Base-by-base conservation (phyloP, 2,113 vertebrate genomes). In the Coryphaenoides rupestris region DNA sequence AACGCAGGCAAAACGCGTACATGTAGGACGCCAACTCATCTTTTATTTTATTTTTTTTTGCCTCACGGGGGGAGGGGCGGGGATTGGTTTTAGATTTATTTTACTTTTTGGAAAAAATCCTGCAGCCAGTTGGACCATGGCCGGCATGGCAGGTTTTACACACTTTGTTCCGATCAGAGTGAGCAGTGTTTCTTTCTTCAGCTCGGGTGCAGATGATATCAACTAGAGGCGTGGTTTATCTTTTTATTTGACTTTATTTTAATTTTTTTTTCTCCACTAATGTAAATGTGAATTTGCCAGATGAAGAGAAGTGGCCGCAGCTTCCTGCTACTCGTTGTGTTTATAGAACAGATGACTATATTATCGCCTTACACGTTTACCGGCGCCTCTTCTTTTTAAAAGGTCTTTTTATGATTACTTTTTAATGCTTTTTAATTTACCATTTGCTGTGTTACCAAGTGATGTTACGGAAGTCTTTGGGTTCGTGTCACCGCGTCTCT, bases 281-380 rank as follows among this genome's bases (percentile, higher is more conserved):
- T 82, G 76, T 84, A 87, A 86, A 86, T 88, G 85, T 89, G 84
- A 89, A 87, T 85, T 73, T 60, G 68, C 76, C 78, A 64, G 74
- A 85, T 69, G 76, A 84, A 81, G 80, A 86, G 67, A 76, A 74
- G 64, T 47, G 56, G 53, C 78, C 63, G 70, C 83, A 80, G 79
- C 78, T 69, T 60, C 68, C 68, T 66, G 72, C 70, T 64, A 80
- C 77, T 87, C 80, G 77, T 82, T 85, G 83, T 85, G 83, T 88
- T 82, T 72, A 84, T 86, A 87, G 83, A 77, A 69, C 83, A 85
- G 85, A 87, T 75, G 57, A 78, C 33, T 87, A 81, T 85, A 86
- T 87, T 85, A 86, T 85, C 84, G 82, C 88, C 84, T 89, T 90
- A 86, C 71, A 80, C 1, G 57, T 86, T 75, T 82, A 80, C 23